These are phyloP conservation scores for Venturia canescens DNA, from an alignment of 1,140 invertebrate genomes.

Conservation along the genomic window DNA sequence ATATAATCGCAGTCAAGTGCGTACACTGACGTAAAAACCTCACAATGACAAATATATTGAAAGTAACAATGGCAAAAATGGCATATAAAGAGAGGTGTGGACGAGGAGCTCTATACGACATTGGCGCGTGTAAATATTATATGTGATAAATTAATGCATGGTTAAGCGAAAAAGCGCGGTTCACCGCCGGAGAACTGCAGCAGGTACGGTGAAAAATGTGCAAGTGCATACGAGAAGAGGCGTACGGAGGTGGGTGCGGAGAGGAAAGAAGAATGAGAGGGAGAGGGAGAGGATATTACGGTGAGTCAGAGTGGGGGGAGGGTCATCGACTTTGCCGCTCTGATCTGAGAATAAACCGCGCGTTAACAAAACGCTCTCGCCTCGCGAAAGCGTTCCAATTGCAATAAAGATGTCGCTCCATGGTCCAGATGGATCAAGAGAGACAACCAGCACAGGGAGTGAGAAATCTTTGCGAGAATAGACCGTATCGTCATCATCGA, in stretches of 20 bases:
- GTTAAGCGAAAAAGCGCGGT: background rate
- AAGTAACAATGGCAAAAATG: background rate
- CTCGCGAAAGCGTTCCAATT: slow-evolving; percentile 47
- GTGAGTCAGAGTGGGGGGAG: background rate
- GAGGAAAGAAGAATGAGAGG: slow-evolving; percentile 6
- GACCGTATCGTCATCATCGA: background rate
- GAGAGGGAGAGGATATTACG: slow-evolving; percentile 9
- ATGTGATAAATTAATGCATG: too few relatives aligned
- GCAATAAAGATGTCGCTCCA: slow-evolving; percentile 52
- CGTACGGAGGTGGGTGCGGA: background rate
- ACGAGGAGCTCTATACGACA: too few relatives aligned
- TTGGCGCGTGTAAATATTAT: too few relatives aligned
- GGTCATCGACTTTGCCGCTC: slow-evolving; percentile 17
- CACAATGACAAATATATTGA: background rate
- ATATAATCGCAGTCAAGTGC: background rate
- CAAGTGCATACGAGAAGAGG: background rate
- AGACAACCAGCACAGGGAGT: background rate
- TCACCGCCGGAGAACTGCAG: background rate
- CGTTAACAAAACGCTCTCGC: slow-evolving; percentile 17
- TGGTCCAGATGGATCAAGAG: slow-evolving; percentile 20
- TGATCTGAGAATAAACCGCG: slow-evolving; percentile 33
- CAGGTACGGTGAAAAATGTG: background rate
- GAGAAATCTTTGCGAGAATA: background rate
- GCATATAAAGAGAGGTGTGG: background rate
- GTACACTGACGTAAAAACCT: background rate